Evolutionary conservation across 1,140 invertebrate genomes (phyloP).

Genomic region (Conus betulinus): DNA sequence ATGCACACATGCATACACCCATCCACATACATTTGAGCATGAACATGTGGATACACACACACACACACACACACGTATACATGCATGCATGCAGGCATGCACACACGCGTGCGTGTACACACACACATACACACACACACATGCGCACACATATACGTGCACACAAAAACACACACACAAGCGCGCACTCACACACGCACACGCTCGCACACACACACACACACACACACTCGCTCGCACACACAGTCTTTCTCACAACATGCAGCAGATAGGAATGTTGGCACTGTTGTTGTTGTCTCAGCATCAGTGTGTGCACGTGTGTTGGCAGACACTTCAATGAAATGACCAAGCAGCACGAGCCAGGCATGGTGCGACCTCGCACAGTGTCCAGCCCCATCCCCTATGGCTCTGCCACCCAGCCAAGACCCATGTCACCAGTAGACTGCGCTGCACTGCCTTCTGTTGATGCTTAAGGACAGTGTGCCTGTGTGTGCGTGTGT

Average conservation of each 20-base stretch:
- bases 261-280: too few species aligned
- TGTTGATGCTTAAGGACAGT: too few species aligned
- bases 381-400: constrained; percentile 88
- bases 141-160: too few species aligned
- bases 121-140: constrained; percentile 5
- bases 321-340: constrained; percentile 90
- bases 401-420: constrained; percentile 87
- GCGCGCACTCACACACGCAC: neutral
- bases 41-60: neutral
- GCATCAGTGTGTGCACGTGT: neutral
- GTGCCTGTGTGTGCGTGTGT: too few species aligned
- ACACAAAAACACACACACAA: too few species aligned
- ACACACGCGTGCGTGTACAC: too few species aligned
- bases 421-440: constrained; percentile 88
- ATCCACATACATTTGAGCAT: too few species aligned
- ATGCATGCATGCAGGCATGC: too few species aligned
- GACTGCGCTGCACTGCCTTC: constrained; percentile 29
- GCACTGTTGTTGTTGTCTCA: too few species aligned
- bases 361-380: constrained; percentile 75
- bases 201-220: neutral
- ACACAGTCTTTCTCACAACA: neutral
- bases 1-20: too few species aligned
- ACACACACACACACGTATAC: neutral
- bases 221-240: neutral
- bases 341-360: constrained; percentile 80